Conservation (phyloP, 2,888 invertebrate genomes). For the Ophonus ardosiacus region DNA sequence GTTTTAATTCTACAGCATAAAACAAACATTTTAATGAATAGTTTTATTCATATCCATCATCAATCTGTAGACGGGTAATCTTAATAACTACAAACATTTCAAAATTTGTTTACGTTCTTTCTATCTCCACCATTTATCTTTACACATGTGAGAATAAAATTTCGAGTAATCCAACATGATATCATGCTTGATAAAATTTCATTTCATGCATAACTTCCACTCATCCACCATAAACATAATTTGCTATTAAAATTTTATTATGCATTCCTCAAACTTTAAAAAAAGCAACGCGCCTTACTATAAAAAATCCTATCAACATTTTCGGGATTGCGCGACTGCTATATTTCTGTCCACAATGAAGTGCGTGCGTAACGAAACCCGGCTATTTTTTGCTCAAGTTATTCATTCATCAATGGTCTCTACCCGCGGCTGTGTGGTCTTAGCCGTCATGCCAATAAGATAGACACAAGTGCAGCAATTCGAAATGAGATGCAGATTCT, state of each 20-base stretch:
- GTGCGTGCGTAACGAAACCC: conserved; percentile 20
- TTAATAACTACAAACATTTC: conserved; percentile 1
- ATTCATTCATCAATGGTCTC: conserved; percentile 36
- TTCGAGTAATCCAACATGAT: background rate
- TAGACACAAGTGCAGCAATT: conserved; percentile 29
- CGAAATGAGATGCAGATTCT: conserved; percentile 8
- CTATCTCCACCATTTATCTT: background rate
- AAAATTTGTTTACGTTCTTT: background rate
- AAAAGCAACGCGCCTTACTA: background rate
- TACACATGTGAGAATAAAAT: background rate
- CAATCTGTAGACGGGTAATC: background rate
- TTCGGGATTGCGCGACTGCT: conserved; percentile 21
- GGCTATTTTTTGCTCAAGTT: conserved; percentile 28
- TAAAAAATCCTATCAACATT: conserved; percentile 40
- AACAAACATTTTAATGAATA: background rate
- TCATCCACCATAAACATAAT: conserved; percentile 15
- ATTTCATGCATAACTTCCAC: conserved; percentile 28
- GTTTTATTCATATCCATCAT: background rate
- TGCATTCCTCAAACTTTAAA: conserved; percentile 24
- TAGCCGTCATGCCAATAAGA: conserved; percentile 16
- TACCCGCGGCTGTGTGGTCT: conserved; percentile 4
- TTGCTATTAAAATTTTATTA: conserved; percentile 13
- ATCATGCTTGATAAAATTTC: background rate
- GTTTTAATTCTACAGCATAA: too few species aligned
- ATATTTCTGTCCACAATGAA: conserved; percentile 29